Base-by-base conservation (phyloP, 2,797 vertebrate genomes). In the Okamejei kenojei region DNA sequence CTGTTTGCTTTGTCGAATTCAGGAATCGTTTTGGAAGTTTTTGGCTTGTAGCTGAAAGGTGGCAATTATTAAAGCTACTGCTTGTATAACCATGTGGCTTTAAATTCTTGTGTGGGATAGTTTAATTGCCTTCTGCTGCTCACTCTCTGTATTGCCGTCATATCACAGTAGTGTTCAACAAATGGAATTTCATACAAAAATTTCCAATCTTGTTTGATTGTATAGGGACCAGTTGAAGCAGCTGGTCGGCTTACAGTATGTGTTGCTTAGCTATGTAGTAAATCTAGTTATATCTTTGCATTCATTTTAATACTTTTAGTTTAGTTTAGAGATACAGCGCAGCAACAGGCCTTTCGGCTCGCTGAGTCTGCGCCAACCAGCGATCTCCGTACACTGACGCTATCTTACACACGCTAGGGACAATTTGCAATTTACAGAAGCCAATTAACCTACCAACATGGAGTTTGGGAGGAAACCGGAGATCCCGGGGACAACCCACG, bases 191-290 rank as follows among this genome's bases (percentile, higher is more conserved):
- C 45, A 92, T 76, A 38, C 23, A 91, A 74, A 45, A 92, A 32
- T 26, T 92, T 71, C 71, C 71, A 76, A 38, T 76, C 23, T 92
- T 23, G 71, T 92, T 76, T 71, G 35, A 45, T 91, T 91, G 71
- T 54, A 54, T 7, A 68, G 45, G 90, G 38, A 73, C 45, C 74
- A 92, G 54, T 54, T 29, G 71, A 73, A 92, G 76, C 90, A 92
- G 90, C 90, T 92, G 90, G 71, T 54, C 29, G 23, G 38, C 71
- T 54, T 92, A 54, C 45, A 54, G 45, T 54, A 92, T 38, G 54
- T 54, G 38, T 92, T 74, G 90, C 76, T 92, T 76, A 92, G 90
- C 76, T 74, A 76, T 92, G 45, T 76, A 17, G 58, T 92, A 38
- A 92, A 76, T 76, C 74, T 54, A 76, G 71, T 92, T 92, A 21